These are phyloP conservation scores for Eurypyga helias DNA, from an alignment of 2,113 vertebrate genomes.

Conservation along the genomic window DNA sequence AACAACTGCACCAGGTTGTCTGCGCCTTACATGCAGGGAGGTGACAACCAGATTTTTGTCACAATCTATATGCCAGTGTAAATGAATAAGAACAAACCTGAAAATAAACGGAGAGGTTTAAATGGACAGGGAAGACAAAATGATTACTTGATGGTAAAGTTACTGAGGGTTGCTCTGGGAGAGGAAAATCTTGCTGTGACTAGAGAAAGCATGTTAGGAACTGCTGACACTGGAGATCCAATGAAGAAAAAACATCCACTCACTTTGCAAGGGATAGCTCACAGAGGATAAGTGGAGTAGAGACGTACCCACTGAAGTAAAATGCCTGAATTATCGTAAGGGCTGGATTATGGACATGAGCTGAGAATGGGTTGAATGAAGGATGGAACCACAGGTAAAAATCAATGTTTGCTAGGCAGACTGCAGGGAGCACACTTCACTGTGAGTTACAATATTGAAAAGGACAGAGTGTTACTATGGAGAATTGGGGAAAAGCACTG, in stretches of 20 bases:
- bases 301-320: not conserved
- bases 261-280: not conserved
- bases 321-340: not conserved
- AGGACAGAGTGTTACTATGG: not conserved
- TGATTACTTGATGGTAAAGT: not conserved
- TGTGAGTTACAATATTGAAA: not conserved
- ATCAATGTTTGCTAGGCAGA: not conserved
- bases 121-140: not conserved
- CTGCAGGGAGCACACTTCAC: not conserved
- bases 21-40: not conserved
- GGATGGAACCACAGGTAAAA: not conserved
- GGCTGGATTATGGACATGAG: not conserved
- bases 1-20: not conserved
- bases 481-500: not conserved
- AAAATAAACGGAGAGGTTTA: not conserved
- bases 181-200: not conserved
- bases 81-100: not conserved
- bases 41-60: not conserved
- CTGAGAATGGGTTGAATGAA: not conserved
- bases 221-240: not conserved
- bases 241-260: not conserved
- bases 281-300: not conserved
- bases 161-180: not conserved
- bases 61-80: not conserved
- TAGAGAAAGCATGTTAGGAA: not conserved